Conservation (phyloP, 2,797 vertebrate species). For the Pseudochromis fuscus region DNA sequence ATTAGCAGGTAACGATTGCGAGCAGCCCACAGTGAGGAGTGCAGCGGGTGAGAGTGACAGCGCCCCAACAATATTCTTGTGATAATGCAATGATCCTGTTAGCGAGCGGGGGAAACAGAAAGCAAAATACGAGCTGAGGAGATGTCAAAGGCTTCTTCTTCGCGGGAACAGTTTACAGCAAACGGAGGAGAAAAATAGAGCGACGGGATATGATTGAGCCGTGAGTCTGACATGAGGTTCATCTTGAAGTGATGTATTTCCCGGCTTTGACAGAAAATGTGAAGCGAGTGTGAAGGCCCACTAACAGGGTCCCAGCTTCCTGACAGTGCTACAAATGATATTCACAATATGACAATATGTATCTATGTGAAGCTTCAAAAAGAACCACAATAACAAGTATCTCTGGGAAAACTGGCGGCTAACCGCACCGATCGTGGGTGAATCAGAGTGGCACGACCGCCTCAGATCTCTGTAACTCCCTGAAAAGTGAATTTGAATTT, state of each 20-base stretch:
- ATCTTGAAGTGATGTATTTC: slow-evolving; percentile 29
- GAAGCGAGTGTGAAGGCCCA: slow-evolving; percentile 26
- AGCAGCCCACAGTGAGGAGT: neutral
- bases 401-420: neutral
- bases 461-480: neutral
- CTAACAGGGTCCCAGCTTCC: slow-evolving; percentile 22
- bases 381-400: neutral
- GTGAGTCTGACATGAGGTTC: slow-evolving; percentile 33
- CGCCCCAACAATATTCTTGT: neutral
- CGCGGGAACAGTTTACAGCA: slow-evolving; percentile 11
- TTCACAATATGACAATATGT: neutral
- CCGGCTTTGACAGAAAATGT: slow-evolving; percentile 32
- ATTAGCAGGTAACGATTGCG: slow-evolving; percentile 35
- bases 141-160: slow-evolving; percentile 23
- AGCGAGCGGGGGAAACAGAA: slow-evolving; percentile 6
- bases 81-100: neutral
- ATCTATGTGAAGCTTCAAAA: slow-evolving; percentile 6
- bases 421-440: neutral
- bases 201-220: slow-evolving; percentile 33
- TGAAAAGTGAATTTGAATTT: neutral
- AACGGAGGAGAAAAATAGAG: slow-evolving; percentile 11
- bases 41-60: slow-evolving; percentile 9
- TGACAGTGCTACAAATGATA: slow-evolving; percentile 12
- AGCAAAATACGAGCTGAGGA: slow-evolving; percentile 3
- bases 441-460: neutral